These are phyloP conservation scores for Heterotilapia buettikoferi DNA, from an alignment of 2,113 vertebrate species.

Conservation along the genomic window DNA sequence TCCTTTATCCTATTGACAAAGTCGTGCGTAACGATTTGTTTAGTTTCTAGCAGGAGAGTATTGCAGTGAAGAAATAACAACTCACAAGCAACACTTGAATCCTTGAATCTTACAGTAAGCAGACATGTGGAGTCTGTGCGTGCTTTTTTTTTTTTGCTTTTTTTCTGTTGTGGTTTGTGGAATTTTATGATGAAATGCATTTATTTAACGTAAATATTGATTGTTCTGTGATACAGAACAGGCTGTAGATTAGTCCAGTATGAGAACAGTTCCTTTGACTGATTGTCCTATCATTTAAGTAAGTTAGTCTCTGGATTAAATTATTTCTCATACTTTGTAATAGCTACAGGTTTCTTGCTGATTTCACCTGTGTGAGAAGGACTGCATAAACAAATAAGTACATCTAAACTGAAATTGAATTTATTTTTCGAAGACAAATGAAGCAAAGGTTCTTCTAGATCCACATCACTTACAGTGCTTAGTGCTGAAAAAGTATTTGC, in stretches of 20 bases:
- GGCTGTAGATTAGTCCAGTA: not conserved
- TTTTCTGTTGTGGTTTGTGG: not conserved
- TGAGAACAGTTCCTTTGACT: not conserved
- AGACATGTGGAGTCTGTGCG: not conserved
- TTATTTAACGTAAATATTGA: not conserved
- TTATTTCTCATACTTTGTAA: not conserved
- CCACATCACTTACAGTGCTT: not conserved
- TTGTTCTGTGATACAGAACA: not conserved
- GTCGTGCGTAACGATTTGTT: not conserved
- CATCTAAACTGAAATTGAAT: not conserved
- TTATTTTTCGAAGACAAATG: accelerated
- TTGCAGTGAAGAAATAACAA: not conserved
- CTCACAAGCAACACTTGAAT: not conserved
- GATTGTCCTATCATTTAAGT: not conserved
- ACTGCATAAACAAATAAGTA: not conserved
- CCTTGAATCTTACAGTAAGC: not conserved
- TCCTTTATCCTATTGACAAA: not conserved
- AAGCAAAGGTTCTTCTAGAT: not conserved
- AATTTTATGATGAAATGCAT: not conserved
- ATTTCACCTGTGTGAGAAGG: not conserved
- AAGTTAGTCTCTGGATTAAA: accelerated
- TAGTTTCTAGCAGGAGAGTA: not conserved
- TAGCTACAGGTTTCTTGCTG: not conserved
- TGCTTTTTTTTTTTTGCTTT: not conserved
- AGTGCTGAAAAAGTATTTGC: not conserved